These are phyloP conservation scores for Acanthacorydalis orientalis DNA, from an alignment of 2,888 invertebrate species.

Conservation along the genomic window DNA sequence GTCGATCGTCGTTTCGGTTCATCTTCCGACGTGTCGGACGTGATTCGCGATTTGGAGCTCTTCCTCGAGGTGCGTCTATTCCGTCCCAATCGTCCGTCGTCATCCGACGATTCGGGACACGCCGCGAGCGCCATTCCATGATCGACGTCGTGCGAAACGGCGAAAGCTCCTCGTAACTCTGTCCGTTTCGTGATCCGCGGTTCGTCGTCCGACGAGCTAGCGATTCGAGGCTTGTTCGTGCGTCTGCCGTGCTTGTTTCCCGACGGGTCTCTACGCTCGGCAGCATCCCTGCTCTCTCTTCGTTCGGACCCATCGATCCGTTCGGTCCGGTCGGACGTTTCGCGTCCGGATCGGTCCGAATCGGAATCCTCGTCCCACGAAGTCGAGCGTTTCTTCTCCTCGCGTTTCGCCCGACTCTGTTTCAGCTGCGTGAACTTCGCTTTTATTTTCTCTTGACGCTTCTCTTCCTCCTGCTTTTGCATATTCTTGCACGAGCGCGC, in stretches of 20 bases:
- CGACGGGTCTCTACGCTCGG: conserved; percentile 9
- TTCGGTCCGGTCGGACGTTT: neutral
- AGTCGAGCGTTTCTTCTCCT: conserved; percentile 75
- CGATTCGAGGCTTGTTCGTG: conserved; percentile 21
- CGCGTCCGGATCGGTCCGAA: conserved; percentile 41
- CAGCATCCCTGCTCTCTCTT: conserved; percentile 16
- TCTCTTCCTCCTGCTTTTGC: conserved; percentile 82
- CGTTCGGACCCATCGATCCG: conserved; percentile 15
- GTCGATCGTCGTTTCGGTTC: conserved; percentile 37
- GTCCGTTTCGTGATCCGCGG: conserved; percentile 15
- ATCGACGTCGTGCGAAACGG: conserved; percentile 21
- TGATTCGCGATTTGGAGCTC: conserved; percentile 53
- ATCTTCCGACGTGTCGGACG: conserved; percentile 65
- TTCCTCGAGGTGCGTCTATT: conserved; percentile 43
- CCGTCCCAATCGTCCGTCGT: conserved; percentile 21
- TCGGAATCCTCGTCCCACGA: conserved; percentile 82
- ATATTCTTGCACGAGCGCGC: conserved; percentile 86
- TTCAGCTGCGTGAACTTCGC: conserved; percentile 80
- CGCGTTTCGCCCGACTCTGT: conserved; percentile 71
- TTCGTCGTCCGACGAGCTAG: conserved; percentile 24
- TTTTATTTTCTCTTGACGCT: conserved; percentile 68
- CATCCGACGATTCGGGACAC: conserved; percentile 31
- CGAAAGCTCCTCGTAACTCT: conserved; percentile 29
- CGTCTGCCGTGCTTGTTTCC: conserved; percentile 18
- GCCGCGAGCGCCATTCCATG: conserved; percentile 32